phyloP scores from a whole-genome alignment of 1,140 invertebrate species.

The Cydia amplana region DNA sequence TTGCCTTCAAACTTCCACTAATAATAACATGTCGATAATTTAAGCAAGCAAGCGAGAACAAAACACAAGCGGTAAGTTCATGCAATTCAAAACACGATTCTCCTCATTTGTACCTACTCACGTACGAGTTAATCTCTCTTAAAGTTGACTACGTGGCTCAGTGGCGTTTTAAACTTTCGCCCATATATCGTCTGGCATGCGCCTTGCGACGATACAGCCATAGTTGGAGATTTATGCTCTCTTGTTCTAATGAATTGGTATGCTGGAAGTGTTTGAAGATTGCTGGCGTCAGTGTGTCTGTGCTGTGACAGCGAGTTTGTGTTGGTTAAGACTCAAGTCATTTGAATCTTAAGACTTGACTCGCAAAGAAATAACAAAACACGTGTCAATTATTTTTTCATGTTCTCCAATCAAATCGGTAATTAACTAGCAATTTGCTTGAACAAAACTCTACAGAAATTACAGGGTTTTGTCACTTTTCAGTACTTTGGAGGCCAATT shows the following conservation, averaged over 20 bases:
- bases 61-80: not conserved
- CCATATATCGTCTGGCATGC: slow-evolving; percentile 4
- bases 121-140: not conserved
- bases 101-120: slow-evolving; percentile 12
- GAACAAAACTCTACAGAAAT: too few species aligned
- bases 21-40: slow-evolving; percentile 3
- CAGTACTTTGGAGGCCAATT: too few species aligned
- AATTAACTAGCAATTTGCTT: too few species aligned
- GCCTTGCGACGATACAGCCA: not conserved
- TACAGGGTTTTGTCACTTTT: too few species aligned
- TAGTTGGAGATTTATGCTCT: slow-evolving; percentile 5
- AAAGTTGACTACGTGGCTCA: slow-evolving; percentile 13
- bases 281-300: not conserved
- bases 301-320: not conserved
- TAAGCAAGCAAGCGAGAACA: not conserved
- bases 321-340: too few species aligned
- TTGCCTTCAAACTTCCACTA: not conserved
- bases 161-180: slow-evolving; percentile 1
- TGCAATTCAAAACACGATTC: slow-evolving; percentile 6
- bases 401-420: too few species aligned
- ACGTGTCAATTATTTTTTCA: too few species aligned
- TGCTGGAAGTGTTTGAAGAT: not conserved
- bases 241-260: slow-evolving; percentile 13
- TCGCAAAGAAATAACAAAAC: too few species aligned
- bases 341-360: too few species aligned